Percentiles rank a stretch among this genome's conserved stretches.
phyloP scores from a whole-genome alignment of 1,140 invertebrate genomes.

The Caerostris extrusa region DNA sequence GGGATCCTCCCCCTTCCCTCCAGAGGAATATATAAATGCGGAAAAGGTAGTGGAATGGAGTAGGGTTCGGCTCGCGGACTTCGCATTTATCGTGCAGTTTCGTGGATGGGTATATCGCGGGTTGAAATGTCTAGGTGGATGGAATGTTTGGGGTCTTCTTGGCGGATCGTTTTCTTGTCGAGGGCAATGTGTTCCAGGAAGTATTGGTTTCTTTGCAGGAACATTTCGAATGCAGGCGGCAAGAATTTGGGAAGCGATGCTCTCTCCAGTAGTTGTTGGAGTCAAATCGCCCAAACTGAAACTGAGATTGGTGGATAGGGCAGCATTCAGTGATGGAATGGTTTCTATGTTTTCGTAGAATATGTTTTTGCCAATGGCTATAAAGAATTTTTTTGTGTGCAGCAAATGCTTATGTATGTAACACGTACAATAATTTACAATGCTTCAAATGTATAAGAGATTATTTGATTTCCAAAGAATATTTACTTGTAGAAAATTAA shows the following conservation, averaged over 20 bases:
- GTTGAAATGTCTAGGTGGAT: not conserved
- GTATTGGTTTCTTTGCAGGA: not conserved
- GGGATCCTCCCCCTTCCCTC: not conserved
- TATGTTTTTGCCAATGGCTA: too few species aligned
- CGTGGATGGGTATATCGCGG: conserved; percentile 17
- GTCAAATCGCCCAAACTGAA: too few species aligned
- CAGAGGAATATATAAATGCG: not conserved
- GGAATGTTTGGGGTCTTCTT: not conserved
- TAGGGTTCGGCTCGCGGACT: not conserved
- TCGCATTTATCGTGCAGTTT: not conserved
- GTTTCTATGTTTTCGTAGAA: too few species aligned
- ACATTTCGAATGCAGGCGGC: not conserved
- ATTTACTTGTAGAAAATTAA: too few species aligned
- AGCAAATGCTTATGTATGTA: too few species aligned
- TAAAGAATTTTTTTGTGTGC: too few species aligned
- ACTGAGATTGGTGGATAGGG: too few species aligned
- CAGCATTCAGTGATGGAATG: too few species aligned
- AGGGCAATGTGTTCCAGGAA: not conserved
- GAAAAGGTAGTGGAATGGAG: not conserved
- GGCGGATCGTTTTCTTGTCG: conserved; percentile 13
- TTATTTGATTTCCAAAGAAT: too few species aligned
- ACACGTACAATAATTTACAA: too few species aligned
- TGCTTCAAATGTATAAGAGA: too few species aligned
- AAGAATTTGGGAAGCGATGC: not conserved
- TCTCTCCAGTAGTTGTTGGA: not conserved